Percentiles rank a stretch among this genome's conserved stretches.
Conservation (phyloP, 2,888 invertebrate genomes). For the Cephonodes hylas region DNA sequence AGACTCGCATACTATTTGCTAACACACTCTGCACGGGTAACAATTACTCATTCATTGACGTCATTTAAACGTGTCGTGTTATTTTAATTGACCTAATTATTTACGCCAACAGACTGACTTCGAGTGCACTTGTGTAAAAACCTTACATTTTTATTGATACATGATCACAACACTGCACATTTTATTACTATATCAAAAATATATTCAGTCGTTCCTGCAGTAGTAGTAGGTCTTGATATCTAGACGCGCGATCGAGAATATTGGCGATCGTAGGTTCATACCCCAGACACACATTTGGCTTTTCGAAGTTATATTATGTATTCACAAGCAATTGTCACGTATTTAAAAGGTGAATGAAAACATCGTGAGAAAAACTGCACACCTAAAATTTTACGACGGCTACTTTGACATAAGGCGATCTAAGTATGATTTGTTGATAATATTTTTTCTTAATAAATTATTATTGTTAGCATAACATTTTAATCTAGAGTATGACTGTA, state of each 20-base stretch:
- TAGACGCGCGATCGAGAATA: too few relatives aligned
- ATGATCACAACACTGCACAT: not conserved
- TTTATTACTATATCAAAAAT: too few relatives aligned
- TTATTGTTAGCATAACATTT: not conserved
- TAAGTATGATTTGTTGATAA: not conserved
- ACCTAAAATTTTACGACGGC: too few relatives aligned
- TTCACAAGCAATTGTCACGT: too few relatives aligned
- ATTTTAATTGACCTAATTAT: not conserved
- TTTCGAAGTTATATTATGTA: not conserved
- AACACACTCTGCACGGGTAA: not conserved
- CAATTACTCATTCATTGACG: not conserved
- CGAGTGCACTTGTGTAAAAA: not conserved
- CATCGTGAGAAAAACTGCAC: too few relatives aligned
- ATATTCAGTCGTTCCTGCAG: too few relatives aligned
- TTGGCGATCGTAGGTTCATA: too few relatives aligned
- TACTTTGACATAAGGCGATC: not conserved
- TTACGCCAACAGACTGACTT: not conserved
- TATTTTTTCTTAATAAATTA: not conserved
- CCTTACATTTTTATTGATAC: not conserved
- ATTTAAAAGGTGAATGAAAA: too few relatives aligned
- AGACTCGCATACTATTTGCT: not conserved
- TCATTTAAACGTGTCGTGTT: conserved; percentile 7
- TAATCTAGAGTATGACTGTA: not conserved
- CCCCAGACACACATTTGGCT: too few relatives aligned
- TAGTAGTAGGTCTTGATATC: too few relatives aligned